Evolutionary conservation across 2,888 invertebrate genomes (phyloP).

Genomic region (Caenorhabditis sulstoni): DNA sequence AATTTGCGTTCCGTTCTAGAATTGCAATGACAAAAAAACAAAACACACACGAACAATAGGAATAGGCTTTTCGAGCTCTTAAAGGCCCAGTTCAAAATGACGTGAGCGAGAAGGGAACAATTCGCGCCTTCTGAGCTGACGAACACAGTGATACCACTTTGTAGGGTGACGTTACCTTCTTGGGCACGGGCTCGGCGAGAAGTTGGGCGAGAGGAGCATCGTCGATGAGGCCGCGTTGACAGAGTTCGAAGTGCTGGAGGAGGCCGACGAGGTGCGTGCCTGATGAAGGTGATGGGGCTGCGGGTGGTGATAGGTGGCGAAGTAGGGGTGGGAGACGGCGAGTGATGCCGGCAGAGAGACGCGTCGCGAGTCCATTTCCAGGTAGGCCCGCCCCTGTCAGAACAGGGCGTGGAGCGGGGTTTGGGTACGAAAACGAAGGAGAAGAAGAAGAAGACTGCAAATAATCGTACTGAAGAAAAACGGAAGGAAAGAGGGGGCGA

Average conservation of each 20-base stretch:
- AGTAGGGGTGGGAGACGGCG: conserved; percentile 46
- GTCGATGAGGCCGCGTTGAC: conserved; percentile 19
- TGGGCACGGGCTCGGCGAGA: conserved; percentile 41
- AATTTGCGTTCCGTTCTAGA: too few species aligned
- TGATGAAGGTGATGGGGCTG: conserved; percentile 1
- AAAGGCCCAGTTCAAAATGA: too few species aligned
- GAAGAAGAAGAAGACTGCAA: conserved; percentile 7
- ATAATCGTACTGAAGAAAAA: conserved; percentile 23
- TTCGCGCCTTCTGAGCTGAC: too few species aligned
- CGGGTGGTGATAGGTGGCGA: conserved; percentile 31
- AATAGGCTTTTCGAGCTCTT: too few species aligned
- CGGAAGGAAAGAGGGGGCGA: conserved; percentile 17
- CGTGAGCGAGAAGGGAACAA: too few species aligned
- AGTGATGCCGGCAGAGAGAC: conserved; percentile 60
- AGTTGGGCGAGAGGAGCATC: conserved; percentile 56
- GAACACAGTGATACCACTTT: too few species aligned
- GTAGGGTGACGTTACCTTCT: conserved; percentile 37
- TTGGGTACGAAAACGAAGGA: conserved; percentile 6
- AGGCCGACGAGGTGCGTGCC: conserved; percentile 35
- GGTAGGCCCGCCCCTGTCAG: conserved; percentile 36
- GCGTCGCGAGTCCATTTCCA: conserved; percentile 55
- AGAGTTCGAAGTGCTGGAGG: conserved; percentile 30
- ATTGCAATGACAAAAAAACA: too few species aligned
- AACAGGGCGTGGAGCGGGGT: background rate
- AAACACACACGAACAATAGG: too few species aligned